A percentile compares a stretch with the other conserved stretches of the same genome.
phyloP scores from a whole-genome alignment of 2,797 vertebrate genomes.

The Mallotus villosus region DNA sequence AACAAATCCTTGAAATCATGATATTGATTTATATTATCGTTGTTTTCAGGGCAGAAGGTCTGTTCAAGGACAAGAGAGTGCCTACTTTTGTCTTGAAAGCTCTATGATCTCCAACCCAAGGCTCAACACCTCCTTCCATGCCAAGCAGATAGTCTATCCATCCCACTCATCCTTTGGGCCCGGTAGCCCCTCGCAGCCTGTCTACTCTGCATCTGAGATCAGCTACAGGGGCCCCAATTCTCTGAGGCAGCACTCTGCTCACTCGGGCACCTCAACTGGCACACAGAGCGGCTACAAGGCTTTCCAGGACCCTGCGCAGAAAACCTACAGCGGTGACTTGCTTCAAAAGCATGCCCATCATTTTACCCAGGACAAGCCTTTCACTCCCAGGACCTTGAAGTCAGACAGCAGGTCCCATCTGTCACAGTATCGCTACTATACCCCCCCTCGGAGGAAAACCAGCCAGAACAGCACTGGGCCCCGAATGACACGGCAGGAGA shows the following conservation, averaged over 20 bases:
- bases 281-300: constrained; percentile 56
- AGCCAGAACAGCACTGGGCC: constrained; percentile 43
- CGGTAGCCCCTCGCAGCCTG: constrained; percentile 27
- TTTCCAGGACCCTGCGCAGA: constrained; percentile 75
- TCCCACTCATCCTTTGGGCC: constrained; percentile 31
- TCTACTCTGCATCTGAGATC: constrained; percentile 48
- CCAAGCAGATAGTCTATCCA: constrained; percentile 68
- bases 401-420: constrained; percentile 85
- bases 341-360: constrained; percentile 83
- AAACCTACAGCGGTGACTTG: constrained; percentile 81
- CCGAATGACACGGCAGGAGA: constrained; percentile 54
- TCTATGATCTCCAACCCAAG: constrained; percentile 65
- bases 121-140: constrained; percentile 69
- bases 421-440: constrained; percentile 88
- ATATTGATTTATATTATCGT: background rate
- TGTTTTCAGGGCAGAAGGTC: constrained; percentile 62
- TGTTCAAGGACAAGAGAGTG: constrained; percentile 57
- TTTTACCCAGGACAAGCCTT: constrained; percentile 85
- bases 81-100: constrained; percentile 54
- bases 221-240: constrained; percentile 45
- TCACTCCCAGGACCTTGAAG: constrained; percentile 89
- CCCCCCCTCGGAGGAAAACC: constrained; percentile 73
- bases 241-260: constrained; percentile 41
- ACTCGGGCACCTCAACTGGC: constrained; percentile 37
- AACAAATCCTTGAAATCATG: background rate